These are phyloP conservation scores for Tauraco hartlaubi DNA, from an alignment of 2,797 vertebrate species.

Conservation along the genomic window DNA sequence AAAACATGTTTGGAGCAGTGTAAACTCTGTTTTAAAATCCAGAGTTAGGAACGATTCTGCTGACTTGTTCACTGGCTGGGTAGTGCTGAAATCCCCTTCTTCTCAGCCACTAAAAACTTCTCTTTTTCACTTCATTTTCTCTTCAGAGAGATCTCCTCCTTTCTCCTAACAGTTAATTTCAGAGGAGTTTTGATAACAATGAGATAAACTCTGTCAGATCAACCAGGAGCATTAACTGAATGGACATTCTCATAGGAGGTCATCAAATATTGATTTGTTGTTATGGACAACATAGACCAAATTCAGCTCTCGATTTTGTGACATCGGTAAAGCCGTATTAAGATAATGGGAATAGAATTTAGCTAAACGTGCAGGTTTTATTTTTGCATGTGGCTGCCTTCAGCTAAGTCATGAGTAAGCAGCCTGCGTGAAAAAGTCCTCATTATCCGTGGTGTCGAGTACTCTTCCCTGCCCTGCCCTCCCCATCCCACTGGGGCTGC, in stretches of 20 bases:
- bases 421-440: background rate
- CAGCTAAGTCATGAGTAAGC: background rate
- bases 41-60: background rate
- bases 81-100: background rate
- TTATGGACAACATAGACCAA: background rate
- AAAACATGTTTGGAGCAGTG: background rate
- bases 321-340: background rate
- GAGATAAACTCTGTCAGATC: conserved; percentile 3
- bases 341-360: background rate
- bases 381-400: background rate
- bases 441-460: background rate
- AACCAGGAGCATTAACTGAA: conserved; percentile 1
- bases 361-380: background rate
- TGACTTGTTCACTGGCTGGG: background rate
- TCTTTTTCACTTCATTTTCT: background rate
- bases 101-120: background rate
- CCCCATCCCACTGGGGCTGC: background rate
- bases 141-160: background rate
- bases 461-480: background rate
- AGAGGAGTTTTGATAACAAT: background rate
- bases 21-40: background rate
- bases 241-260: background rate
- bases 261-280: background rate
- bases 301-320: background rate
- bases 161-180: background rate